These are phyloP conservation scores for Troglohyphantes excavatus DNA, from an alignment of 2,888 invertebrate species.

Conservation along the genomic window DNA sequence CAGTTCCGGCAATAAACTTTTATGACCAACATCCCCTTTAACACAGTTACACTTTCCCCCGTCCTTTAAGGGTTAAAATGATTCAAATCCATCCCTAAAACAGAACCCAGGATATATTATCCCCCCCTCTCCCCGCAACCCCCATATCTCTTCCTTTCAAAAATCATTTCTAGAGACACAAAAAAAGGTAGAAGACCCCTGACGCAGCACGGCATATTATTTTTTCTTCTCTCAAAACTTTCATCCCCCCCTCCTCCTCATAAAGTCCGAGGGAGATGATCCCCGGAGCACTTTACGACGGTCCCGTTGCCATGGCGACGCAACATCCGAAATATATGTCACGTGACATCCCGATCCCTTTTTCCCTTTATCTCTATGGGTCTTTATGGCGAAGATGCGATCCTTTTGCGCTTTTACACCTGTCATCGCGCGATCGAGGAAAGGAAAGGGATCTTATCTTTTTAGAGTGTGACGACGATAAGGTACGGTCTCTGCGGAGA, in stretches of 20 bases:
- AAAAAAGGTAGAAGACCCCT: not conserved
- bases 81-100: not conserved
- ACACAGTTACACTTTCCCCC: not conserved
- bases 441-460: slow-evolving; percentile 3
- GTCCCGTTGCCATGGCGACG: slow-evolving; percentile 52
- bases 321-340: slow-evolving; percentile 61
- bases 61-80: slow-evolving; percentile 30
- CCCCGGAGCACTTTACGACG: slow-evolving; percentile 61
- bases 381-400: slow-evolving; percentile 24
- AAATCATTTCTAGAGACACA: not conserved
- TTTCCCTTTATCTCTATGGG: slow-evolving; percentile 26
- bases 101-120: not conserved
- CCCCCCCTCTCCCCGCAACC: not conserved
- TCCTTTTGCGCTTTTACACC: slow-evolving; percentile 57
- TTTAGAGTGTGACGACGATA: slow-evolving; percentile 20
- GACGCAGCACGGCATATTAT: not conserved
- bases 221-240: slow-evolving; percentile 24
- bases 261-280: slow-evolving; percentile 68
- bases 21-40: not conserved
- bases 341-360: slow-evolving; percentile 61
- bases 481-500: not conserved
- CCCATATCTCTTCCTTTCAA: not conserved
- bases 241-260: slow-evolving; percentile 28
- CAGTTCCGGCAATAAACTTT: not conserved
- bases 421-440: slow-evolving; percentile 22